phyloP scores from a whole-genome alignment of 92 coral and sea anemone species.

The Zoanthus solanderi region DNA sequence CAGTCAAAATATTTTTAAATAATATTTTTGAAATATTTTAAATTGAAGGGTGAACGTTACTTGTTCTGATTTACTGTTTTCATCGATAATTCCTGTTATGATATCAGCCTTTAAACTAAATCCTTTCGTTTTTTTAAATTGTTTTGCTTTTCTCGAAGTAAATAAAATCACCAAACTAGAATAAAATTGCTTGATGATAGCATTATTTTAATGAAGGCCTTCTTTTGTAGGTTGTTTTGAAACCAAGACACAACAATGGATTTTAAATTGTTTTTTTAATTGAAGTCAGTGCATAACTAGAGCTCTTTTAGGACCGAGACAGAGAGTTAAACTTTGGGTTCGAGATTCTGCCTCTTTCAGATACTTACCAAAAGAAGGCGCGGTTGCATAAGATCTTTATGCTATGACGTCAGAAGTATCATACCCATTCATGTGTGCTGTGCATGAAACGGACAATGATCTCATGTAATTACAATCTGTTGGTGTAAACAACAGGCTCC shows the following conservation, averaged over 20 bases:
- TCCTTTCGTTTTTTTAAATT: neutral
- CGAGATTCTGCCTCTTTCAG: too few species aligned
- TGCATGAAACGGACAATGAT: conserved; percentile 32
- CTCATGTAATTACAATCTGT: conserved; percentile 41
- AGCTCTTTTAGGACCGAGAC: too few species aligned
- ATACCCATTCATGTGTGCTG: conserved; percentile 35
- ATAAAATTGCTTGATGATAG: too few species aligned
- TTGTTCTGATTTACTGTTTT: neutral
- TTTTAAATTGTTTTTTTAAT: neutral
- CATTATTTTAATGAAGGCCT: too few species aligned
- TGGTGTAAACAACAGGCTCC: conserved; percentile 12
- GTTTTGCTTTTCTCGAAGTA: neutral
- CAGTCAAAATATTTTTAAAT: too few species aligned
- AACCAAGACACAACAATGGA: neutral
- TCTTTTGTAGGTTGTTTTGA: neutral
- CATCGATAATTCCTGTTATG: neutral
- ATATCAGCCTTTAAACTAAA: neutral
- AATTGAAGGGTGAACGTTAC: neutral
- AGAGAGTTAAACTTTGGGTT: too few species aligned
- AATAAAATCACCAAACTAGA: too few species aligned
- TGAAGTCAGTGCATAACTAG: too few species aligned
- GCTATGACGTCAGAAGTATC: neutral
- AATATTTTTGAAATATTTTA: neutral
- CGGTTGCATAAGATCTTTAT: neutral
- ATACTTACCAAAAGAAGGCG: neutral